A percentile compares a stretch with the other conserved stretches of the same genome.
phyloP scores from a whole-genome alignment of 2,113 vertebrate species.

The Dendrocopos noguchii region DNA sequence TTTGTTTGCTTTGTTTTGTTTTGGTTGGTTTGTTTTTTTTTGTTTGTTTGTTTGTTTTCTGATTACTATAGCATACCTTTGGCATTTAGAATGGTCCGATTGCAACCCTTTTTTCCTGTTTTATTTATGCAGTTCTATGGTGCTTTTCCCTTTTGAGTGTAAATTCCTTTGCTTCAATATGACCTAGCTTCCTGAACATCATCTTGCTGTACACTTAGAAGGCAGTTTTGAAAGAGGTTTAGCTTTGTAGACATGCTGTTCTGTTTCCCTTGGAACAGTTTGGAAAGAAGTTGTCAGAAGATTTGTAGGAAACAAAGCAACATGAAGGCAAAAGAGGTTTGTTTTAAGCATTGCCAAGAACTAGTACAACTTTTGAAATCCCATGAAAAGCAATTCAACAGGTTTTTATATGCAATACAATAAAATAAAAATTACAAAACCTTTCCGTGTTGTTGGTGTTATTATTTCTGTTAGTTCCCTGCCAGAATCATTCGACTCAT shows the following conservation, averaged over 20 bases:
- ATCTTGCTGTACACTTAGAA: not conserved
- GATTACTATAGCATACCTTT: not conserved
- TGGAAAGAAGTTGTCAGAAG: constrained; percentile 53
- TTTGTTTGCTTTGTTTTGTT: not conserved
- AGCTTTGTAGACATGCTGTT: constrained; percentile 23
- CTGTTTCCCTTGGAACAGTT: constrained; percentile 60
- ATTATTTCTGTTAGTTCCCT: constrained; percentile 27
- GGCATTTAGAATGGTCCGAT: not conserved
- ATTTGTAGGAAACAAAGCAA: constrained; percentile 49
- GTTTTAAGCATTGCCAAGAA: constrained; percentile 50
- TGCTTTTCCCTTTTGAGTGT: not conserved
- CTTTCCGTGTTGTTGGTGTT: not conserved
- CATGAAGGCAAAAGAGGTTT: constrained; percentile 24
- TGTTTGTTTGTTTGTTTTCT: not conserved
- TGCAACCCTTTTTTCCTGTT: not conserved
- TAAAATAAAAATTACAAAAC: constrained; percentile 51
- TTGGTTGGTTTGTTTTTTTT: not conserved
- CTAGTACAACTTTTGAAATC: constrained; percentile 50
- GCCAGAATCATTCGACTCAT: not conserved
- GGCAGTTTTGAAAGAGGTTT: not conserved
- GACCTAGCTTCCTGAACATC: not conserved
- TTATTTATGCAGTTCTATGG: not conserved
- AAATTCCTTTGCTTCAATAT: not conserved
- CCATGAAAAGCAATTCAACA: constrained; percentile 56
- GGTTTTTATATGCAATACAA: constrained; percentile 38